Evolutionary conservation across 2,888 invertebrate species (phyloP).

Genomic region (Yponomeuta evonymella): DNA sequence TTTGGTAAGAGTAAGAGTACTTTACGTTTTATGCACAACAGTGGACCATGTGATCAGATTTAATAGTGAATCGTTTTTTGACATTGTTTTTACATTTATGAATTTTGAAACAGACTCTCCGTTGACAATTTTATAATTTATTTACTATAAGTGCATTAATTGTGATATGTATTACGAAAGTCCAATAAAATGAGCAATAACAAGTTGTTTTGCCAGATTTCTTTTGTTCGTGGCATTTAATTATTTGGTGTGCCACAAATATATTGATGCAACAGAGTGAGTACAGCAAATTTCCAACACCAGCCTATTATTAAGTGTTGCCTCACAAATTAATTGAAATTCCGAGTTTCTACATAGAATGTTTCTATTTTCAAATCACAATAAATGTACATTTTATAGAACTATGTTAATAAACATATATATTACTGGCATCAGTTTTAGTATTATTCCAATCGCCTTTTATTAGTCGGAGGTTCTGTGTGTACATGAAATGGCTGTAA

Average conservation of each 20-base stretch:
- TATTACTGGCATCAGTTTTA: conserved; percentile 55
- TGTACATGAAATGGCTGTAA: not conserved
- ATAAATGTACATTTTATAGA: conserved; percentile 65
- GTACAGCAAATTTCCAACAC: conserved; percentile 38
- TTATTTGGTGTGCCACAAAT: conserved; percentile 39
- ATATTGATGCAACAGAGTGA: conserved; percentile 25
- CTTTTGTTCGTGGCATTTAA: conserved; percentile 34
- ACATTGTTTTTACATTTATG: conserved; percentile 64
- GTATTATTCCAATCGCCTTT: conserved; percentile 32
- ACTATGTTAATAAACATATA: conserved; percentile 71
- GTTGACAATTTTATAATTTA: conserved; percentile 74
- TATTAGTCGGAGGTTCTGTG: not conserved
- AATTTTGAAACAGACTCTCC: conserved; percentile 55
- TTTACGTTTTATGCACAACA: conserved; percentile 67
- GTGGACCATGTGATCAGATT: conserved; percentile 71
- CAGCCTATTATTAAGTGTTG: conserved; percentile 54
- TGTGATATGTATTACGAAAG: conserved; percentile 64
- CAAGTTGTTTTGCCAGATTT: conserved; percentile 37
- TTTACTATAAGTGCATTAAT: conserved; percentile 72
- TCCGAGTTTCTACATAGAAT: conserved; percentile 64
- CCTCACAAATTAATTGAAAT: conserved; percentile 59
- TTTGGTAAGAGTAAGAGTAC: conserved; percentile 49
- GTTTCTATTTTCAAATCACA: conserved; percentile 70
- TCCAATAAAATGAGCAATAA: conserved; percentile 49
- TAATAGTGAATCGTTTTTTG: conserved; percentile 67